Base-by-base conservation (phyloP, 2,888 invertebrate genomes). In the Aleiodes leptofemur region DNA sequence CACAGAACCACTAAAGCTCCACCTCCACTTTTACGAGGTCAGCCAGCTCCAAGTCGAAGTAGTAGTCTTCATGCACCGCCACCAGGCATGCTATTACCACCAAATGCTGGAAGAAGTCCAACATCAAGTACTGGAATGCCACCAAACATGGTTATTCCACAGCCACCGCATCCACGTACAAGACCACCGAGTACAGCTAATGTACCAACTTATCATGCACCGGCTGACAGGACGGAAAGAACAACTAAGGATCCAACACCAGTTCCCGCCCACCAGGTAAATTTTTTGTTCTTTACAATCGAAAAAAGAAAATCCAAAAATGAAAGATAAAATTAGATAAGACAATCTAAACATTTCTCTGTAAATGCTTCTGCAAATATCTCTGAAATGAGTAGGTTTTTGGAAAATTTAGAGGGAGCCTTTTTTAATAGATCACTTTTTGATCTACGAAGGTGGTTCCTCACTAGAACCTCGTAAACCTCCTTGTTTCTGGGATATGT, bases 51-150 rank as follows among this genome's bases (percentile, higher is more conserved):
- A 5, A 88, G 87, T 76, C 85, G 89, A 76, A 88, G 85, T 77
- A 89, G 86, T 81, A 89, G 90, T 82, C 90, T 91, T 72, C 81
- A 81, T 66, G 85, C 83, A 16, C 88, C 88, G 68, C 92, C 93
- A 59, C 90, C 90, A 56, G 90, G 90, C 78, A 82, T 92, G 77
- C 87, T 91, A 80, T 88, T 91, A 84, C 91, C 92, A 43, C 91
- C 92, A 5, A 90, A 91, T 48, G 86, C 86, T 13, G 88, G 89
- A 51, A 90, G 90, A 81, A 90, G 89, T 79, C 88, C 91, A 56
- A 90, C 90, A 56, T 88, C 90, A 34, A 86, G 89, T 74, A 88
- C 90, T 43, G 90, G 90, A 69, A 89, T 90, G 87, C 90, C 90
- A 76, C 90, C 90, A 51, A 90, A 89, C 79, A 90, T 90, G 89